These are phyloP conservation scores for Gastrophryne carolinensis DNA, from an alignment of 2,797 vertebrate species.

Conservation along the genomic window DNA sequence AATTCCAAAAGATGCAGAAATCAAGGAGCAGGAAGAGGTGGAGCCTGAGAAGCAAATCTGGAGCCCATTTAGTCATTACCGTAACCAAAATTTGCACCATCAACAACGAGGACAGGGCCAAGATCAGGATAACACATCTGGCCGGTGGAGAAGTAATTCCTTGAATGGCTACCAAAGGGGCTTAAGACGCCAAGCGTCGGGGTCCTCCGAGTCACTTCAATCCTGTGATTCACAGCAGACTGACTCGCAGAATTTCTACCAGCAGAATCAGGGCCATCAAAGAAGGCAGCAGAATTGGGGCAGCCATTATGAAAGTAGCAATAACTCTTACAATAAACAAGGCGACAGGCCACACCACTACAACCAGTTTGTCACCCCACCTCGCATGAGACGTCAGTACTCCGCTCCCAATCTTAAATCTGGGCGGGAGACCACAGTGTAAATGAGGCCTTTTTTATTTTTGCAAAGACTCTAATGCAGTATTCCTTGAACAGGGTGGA, in stretches of 20 bases:
- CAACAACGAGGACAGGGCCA: constrained; percentile 57
- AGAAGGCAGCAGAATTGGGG: constrained; percentile 76
- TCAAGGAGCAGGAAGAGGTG: constrained; percentile 68
- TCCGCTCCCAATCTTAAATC: constrained; percentile 95
- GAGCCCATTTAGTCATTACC: constrained; percentile 65
- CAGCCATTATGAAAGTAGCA: constrained; percentile 56
- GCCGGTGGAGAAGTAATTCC: constrained; percentile 89
- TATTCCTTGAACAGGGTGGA: neutral
- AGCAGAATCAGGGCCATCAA: constrained; percentile 71
- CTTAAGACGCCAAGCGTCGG: constrained; percentile 60
- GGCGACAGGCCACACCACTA: constrained; percentile 72
- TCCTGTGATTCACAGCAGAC: constrained; percentile 65
- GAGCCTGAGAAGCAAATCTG: constrained; percentile 66
- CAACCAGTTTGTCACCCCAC: constrained; percentile 82
- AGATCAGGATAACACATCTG: constrained; percentile 58
- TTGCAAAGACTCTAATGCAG: neutral
- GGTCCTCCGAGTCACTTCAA: constrained; percentile 62
- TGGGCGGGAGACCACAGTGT: constrained; percentile 90
- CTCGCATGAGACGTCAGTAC: constrained; percentile 91
- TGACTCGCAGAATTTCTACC: constrained; percentile 74
- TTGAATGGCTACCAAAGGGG: constrained; percentile 79
- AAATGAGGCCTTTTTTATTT: constrained; percentile 57
- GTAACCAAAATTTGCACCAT: constrained; percentile 73
- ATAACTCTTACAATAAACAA: constrained; percentile 67
- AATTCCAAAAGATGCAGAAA: constrained; percentile 78